Conservation (phyloP, 2,888 invertebrate genomes). For the Protophormia terraenovae region DNA sequence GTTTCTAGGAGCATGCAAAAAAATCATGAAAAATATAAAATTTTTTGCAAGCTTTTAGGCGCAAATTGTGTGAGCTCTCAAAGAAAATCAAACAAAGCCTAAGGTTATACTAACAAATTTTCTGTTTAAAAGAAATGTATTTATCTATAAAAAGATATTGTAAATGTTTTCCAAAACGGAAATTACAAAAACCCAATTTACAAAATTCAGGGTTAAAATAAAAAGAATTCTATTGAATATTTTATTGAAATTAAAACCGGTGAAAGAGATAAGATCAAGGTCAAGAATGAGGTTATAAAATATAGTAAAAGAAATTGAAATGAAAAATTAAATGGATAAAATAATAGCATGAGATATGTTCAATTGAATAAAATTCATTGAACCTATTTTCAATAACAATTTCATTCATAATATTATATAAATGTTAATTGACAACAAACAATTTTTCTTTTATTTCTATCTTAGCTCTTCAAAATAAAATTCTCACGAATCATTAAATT, state of each 20-base stretch:
- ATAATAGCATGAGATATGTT: too few relatives aligned
- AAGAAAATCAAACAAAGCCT: conserved; percentile 13
- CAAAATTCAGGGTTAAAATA: neutral
- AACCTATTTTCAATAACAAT: too few relatives aligned
- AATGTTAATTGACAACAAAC: too few relatives aligned
- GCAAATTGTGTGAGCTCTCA: conserved; percentile 12
- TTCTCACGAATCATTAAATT: neutral
- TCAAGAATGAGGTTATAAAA: neutral
- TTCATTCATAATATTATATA: too few relatives aligned
- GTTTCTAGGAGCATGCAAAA: neutral
- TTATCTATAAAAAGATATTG: neutral
- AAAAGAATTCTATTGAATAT: neutral
- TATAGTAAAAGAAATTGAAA: too few relatives aligned
- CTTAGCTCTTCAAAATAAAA: too few relatives aligned
- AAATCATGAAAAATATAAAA: conserved; percentile 10
- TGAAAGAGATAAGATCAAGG: conserved; percentile 23
- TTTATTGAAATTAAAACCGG: neutral
- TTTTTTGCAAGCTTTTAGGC: conserved; percentile 28
- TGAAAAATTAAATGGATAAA: too few relatives aligned
- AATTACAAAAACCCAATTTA: conserved; percentile 12
- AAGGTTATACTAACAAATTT: conserved; percentile 21
- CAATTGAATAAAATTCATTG: too few relatives aligned
- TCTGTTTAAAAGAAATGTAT: neutral
- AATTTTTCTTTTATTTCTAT: too few relatives aligned
- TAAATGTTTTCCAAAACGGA: conserved; percentile 12